phyloP scores from a whole-genome alignment of 1,140 invertebrate species.

The Tachypleus tridentatus region DNA sequence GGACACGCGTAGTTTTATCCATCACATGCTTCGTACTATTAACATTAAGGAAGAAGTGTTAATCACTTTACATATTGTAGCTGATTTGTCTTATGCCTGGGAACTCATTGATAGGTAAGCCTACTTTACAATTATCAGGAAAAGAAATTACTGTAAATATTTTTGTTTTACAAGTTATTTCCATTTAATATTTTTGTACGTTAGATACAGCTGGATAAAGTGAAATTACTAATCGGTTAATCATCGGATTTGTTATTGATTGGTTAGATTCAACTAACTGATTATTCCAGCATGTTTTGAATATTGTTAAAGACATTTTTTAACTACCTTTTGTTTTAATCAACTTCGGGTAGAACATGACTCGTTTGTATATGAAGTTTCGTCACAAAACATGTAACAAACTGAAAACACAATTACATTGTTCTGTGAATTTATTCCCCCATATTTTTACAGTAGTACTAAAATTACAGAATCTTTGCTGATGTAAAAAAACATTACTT shows the following conservation, averaged over 20 bases:
- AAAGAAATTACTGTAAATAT: conserved; percentile 2
- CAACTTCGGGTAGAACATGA: no score
- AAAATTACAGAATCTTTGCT: no score
- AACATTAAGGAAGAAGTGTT: conserved; percentile 88
- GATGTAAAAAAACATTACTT: no score
- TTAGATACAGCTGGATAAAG: no score
- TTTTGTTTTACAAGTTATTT: conserved; percentile 12
- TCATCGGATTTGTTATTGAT: no score
- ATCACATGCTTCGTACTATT: conserved; percentile 74
- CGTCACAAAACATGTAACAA: no score
- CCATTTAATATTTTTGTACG: conserved; percentile 7
- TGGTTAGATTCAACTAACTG: no score
- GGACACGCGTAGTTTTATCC: conserved; percentile 68
- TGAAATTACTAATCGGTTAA: no score
- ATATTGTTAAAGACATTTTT: not conserved
- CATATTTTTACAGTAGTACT: no score
- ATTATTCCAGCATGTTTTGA: not conserved
- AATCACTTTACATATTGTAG: conserved; percentile 84
- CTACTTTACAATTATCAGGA: not conserved
- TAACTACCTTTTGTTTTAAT: not conserved
- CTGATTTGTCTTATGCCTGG: conserved; percentile 94
- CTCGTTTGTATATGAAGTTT: no score
- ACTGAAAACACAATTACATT: no score
- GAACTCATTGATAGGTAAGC: conserved; percentile 70
- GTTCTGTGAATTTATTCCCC: no score